These are phyloP conservation scores for Catostomus latipinnis DNA, from an alignment of 2,797 vertebrate genomes.

Conservation along the genomic window DNA sequence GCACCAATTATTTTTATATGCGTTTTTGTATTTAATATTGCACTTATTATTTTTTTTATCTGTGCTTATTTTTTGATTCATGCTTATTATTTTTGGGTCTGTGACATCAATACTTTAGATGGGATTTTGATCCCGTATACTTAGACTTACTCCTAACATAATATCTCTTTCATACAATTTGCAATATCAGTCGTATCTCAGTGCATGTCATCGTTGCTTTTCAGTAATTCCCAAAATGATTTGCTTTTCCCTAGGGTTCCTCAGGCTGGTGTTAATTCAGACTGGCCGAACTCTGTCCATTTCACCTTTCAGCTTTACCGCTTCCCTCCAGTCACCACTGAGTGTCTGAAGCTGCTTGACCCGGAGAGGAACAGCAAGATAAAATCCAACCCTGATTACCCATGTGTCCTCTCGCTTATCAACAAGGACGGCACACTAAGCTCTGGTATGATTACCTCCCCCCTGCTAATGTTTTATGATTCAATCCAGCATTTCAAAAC, in stretches of 20 bases:
- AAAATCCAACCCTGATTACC: constrained; percentile 39
- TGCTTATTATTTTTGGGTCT: too few relatives aligned
- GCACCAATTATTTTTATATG: too few relatives aligned
- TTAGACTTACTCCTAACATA: background rate
- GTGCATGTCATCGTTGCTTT: background rate
- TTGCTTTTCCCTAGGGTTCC: constrained; percentile 70
- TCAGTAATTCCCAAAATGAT: background rate
- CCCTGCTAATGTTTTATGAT: too few relatives aligned
- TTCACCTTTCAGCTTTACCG: constrained; percentile 98
- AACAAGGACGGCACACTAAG: constrained; percentile 76
- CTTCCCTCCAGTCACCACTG: constrained; percentile 84
- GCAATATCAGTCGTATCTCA: background rate
- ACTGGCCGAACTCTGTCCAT: constrained; percentile 83
- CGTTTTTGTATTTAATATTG: too few relatives aligned
- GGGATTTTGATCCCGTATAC: too few relatives aligned
- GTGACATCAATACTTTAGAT: too few relatives aligned
- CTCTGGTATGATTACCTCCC: constrained; percentile 74
- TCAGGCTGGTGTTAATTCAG: constrained; percentile 52
- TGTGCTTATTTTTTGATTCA: too few relatives aligned
- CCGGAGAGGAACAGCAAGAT: constrained; percentile 34
- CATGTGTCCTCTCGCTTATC: constrained; percentile 78
- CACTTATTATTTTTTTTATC: too few relatives aligned
- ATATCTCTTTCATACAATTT: constrained; percentile 1
- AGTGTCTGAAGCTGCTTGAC: constrained; percentile 82
- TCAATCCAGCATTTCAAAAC: too few relatives aligned